phyloP scores from a whole-genome alignment of 1,140 invertebrate species.

The Zaprionus davidi region DNA sequence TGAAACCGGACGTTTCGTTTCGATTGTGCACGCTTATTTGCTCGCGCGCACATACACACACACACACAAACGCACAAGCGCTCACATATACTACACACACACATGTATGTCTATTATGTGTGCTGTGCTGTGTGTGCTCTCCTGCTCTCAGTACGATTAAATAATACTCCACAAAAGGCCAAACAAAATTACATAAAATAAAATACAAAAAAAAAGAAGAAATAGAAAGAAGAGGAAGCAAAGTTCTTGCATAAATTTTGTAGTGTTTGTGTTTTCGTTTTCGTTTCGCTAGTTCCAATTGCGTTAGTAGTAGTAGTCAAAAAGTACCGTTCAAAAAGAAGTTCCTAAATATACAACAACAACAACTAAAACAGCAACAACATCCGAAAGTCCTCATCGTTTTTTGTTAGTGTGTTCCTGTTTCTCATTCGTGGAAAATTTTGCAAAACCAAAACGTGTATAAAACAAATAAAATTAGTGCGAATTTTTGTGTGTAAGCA shows the following conservation, averaged over 20 bases:
- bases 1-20: conserved; percentile 68
- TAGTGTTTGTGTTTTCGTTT: conserved; percentile 63
- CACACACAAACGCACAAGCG: conserved; percentile 26
- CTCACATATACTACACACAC: conserved; percentile 38
- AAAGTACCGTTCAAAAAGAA: conserved; percentile 35
- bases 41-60: conserved; percentile 34
- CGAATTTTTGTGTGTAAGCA: conserved; percentile 32
- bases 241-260: conserved; percentile 50
- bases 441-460: conserved; percentile 25
- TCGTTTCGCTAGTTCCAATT: conserved; percentile 51
- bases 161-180: conserved; percentile 80
- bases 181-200: conserved; percentile 66
- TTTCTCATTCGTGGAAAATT: conserved; percentile 50
- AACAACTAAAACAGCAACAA: conserved; percentile 30
- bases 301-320: conserved; percentile 20
- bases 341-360: conserved; percentile 61
- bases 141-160: conserved; percentile 65
- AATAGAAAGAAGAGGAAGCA: conserved; percentile 29
- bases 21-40: conserved; percentile 53
- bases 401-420: conserved; percentile 37
- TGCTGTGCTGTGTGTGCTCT: conserved; percentile 37
- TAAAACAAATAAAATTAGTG: conserved; percentile 20
- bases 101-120: conserved; percentile 30
- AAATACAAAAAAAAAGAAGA: conserved; percentile 49
- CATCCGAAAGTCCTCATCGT: conserved; percentile 39